phyloP scores from a whole-genome alignment of 2,797 vertebrate genomes.

The Melanotaenia parkinsoni region DNA sequence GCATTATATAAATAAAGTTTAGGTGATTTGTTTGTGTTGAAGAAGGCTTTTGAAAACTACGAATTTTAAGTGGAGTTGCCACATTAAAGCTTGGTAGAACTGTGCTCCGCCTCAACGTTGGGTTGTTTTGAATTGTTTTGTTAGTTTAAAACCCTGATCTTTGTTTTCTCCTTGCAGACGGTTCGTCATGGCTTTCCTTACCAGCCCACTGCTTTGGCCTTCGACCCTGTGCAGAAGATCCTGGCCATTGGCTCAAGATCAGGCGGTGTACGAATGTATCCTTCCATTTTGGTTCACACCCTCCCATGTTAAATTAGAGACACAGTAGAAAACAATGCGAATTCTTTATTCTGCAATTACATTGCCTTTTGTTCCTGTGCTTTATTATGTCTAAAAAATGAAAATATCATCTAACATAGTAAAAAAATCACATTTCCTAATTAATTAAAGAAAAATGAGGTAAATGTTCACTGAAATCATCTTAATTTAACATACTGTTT shows the following conservation, averaged over 20 bases:
- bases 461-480: background rate
- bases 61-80: background rate
- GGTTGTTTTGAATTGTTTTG: background rate
- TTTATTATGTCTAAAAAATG: background rate
- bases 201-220: conserved; percentile 94
- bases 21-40: background rate
- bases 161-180: conserved; percentile 83
- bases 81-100: background rate
- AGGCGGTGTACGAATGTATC: conserved; percentile 98
- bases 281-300: conserved; percentile 76
- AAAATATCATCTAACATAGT: background rate
- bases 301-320: conserved; percentile 1
- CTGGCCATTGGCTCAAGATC: conserved; percentile 94
- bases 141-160: conserved; percentile 11
- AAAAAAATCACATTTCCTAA: background rate
- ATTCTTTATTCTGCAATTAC: conserved; percentile 5
- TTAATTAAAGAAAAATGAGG: background rate
- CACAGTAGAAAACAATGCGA: conserved; percentile 1
- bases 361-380: background rate
- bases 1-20: background rate
- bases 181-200: conserved; percentile 97
- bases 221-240: conserved; percentile 98
- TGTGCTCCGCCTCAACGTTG: background rate
- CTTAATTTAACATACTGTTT: background rate
- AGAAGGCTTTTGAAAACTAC: conserved; percentile 7